Conservation (phyloP, 2,888 invertebrate genomes). For the Cantharis flavilabris region DNA sequence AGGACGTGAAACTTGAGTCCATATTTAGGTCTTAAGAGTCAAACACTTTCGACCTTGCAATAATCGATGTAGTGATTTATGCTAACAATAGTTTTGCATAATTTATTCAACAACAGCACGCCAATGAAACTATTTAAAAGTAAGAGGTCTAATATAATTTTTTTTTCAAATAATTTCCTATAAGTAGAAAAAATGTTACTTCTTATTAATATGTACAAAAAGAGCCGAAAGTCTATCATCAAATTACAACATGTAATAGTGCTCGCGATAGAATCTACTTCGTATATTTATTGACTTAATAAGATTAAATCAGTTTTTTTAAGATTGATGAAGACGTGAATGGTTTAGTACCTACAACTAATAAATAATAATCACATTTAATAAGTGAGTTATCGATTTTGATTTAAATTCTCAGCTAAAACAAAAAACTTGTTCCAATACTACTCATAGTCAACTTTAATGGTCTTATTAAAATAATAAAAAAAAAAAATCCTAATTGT, state of each 20-base stretch:
- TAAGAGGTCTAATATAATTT: not conserved
- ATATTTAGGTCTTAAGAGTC: slow-evolving; percentile 13
- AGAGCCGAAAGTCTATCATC: not conserved
- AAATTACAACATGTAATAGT: slow-evolving; percentile 13
- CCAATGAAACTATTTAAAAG: not conserved
- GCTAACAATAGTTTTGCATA: not conserved
- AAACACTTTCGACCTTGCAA: slow-evolving; percentile 14
- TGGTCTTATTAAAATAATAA: not conserved
- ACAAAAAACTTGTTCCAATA: not conserved
- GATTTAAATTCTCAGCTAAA: not conserved
- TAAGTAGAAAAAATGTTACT: not conserved
- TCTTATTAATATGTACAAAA: not conserved
- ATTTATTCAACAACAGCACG: slow-evolving; percentile 11
- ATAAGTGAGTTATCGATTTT: slow-evolving; percentile 1
- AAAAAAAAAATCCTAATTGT: not conserved
- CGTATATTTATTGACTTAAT: slow-evolving; percentile 9
- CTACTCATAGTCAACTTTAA: not conserved
- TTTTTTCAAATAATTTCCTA: not conserved
- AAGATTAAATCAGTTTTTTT: slow-evolving; percentile 8
- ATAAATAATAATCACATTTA: slow-evolving; percentile 5
- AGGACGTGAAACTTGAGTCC: slow-evolving; percentile 14
- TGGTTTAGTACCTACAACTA: slow-evolving; percentile 5
- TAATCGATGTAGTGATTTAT: slow-evolving; percentile 15
- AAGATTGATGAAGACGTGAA: slow-evolving; percentile 13
- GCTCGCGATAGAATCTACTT: slow-evolving; percentile 11